Evolutionary conservation across 2,888 invertebrate genomes (phyloP), one percentile per base, ranked within the genome.

Genomic region (Thelaira solivaga): DNA sequence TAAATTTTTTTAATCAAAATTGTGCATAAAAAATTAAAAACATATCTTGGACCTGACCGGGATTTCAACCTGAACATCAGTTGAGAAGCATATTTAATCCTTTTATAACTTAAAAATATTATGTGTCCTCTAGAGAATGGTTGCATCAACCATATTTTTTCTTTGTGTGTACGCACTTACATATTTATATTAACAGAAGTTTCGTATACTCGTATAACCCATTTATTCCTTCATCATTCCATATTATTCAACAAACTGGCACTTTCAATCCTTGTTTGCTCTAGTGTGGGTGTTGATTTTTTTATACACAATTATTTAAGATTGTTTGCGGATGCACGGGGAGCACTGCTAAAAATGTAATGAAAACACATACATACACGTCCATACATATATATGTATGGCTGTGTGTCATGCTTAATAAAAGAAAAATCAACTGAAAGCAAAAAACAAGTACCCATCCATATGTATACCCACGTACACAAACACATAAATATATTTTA

Each of bases 131-230:
- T n/a, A n/a, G n/a, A n/a, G n/a, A n/a, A n/a, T n/a, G n/a, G n/a
- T n/a, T n/a, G n/a, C n/a, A n/a, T n/a, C n/a, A n/a, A n/a, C n/a
- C n/a, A n/a, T n/a, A n/a, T n/a, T n/a, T n/a, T n/a, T n/a, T n/a
- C n/a, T n/a, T n/a, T n/a, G n/a, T n/a, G n/a, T n/a, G n/a, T n/a
- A n/a, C n/a, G n/a, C n/a, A n/a, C n/a, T n/a, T n/a, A n/a, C n/a
- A n/a, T n/a, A n/a, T n/a, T n/a, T 84, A 85, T 84, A 83, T 73
- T 67, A 72, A 68, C 59, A 75, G 67, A 62, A 36, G 57, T 64
- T 69, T 68, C 34, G 51, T 57, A 34, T 59, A 73, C 51, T 57
- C 34, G 6, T 6, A 26, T 26, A 26, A 13, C 51, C 41, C 31
- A 53, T 51, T 55, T 26, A 55, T 71, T 31, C n/a, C 24, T 39